phyloP scores from a whole-genome alignment of 1,140 invertebrate species.

The Bilobella aurantiaca region DNA sequence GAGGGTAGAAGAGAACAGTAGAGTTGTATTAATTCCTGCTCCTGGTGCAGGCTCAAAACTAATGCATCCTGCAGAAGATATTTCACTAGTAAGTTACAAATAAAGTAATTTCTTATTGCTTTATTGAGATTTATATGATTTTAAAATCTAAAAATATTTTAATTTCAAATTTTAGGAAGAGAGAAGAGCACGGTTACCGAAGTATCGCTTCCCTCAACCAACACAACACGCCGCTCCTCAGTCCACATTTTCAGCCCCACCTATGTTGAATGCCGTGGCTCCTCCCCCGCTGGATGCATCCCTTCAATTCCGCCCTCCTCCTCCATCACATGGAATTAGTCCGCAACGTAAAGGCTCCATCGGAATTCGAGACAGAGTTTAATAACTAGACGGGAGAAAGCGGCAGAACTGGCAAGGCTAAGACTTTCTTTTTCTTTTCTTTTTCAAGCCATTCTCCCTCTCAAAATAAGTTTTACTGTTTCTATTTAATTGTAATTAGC shows the following conservation, averaged over 20 bases:
- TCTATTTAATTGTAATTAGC: too few relatives aligned
- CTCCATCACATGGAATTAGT: too few relatives aligned
- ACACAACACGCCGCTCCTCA: not conserved
- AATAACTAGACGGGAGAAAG: too few relatives aligned
- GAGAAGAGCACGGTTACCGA: constrained; percentile 60
- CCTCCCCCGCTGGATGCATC: constrained; percentile 12
- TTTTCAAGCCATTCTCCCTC: too few relatives aligned
- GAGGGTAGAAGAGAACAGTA: not conserved
- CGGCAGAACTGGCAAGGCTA: too few relatives aligned
- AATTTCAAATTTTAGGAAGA: constrained; percentile 62
- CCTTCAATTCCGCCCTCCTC: constrained; percentile 30
- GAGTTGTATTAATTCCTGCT: constrained; percentile 37
- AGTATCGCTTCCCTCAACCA: constrained; percentile 51
- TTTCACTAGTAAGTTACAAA: constrained; percentile 59
- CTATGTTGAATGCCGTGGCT: constrained; percentile 14
- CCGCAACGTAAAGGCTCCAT: too few relatives aligned
- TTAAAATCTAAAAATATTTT: constrained; percentile 10
- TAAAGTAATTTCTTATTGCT: not conserved
- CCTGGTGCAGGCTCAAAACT: constrained; percentile 79
- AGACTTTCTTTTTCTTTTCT: too few relatives aligned
- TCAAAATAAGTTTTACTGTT: too few relatives aligned
- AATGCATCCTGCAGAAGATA: constrained; percentile 86
- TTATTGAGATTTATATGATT: constrained; percentile 3
- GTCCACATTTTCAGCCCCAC: constrained; percentile 32
- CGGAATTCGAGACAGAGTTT: too few relatives aligned